Base-by-base conservation (phyloP, 2,888 invertebrate species). In the Ferrisia virgata region DNA sequence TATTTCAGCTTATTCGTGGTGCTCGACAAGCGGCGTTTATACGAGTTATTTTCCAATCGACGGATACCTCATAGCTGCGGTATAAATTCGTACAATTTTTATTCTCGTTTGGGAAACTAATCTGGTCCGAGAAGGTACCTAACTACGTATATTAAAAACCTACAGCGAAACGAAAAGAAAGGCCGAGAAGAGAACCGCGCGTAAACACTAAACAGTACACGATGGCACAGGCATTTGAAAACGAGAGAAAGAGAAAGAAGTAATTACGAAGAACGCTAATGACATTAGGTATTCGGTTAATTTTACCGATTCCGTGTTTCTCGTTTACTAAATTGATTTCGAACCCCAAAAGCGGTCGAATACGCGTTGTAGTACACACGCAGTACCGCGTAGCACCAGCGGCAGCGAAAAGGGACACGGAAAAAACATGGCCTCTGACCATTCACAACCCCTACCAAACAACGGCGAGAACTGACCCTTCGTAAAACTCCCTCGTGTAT, bases 381-480 rank as follows among this genome's bases (percentile, higher is more conserved):
- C n/a, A n/a, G n/a, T n/a, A n/a, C n/a, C n/a, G 40, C 40, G 9
- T 40, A 6, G 53, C 2, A 64, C 15, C 3, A 28, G 64, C 53
- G 8, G 53, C n/a, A 39, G 79, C 8, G 25, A 82, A 82, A 80
- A 72, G 53, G 83, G 76, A 76, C 83, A 43, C 39, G 72, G 43
- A 83, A 81, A 83, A 83, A 83, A 83, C 83, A 83, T 83, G 83
- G 83, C 83, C 83, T 83, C 83, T 83, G 83, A 83, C 83, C 83
- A 83, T 83, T 83, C 72, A 83, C n/a, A 36, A 76, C 43, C 83
- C 83, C 83, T 83, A 69, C 83, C 43, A 64, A 76, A 47, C 72
- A 72, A 25, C 72, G 18, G 18, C 25, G 28, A n/a, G n/a, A 43
- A 72, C 69, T 72, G 82, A 82, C 83, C 83, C 72, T 83, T 83